These are phyloP conservation scores for Ctenochaetus hawaiiensis DNA, from an alignment of 2,797 vertebrate species.

Conservation along the genomic window DNA sequence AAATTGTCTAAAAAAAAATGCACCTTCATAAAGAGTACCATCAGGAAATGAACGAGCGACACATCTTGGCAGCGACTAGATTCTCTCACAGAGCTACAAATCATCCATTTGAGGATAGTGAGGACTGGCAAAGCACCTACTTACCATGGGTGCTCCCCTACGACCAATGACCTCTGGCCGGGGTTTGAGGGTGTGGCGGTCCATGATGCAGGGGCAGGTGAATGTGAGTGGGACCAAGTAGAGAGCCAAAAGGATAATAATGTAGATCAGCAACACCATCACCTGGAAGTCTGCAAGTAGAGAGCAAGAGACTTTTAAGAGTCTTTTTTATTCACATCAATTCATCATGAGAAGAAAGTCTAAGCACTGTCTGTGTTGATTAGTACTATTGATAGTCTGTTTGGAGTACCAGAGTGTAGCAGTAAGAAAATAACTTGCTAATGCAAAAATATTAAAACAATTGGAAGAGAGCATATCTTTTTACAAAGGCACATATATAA, in stretches of 20 bases:
- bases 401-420: neutral
- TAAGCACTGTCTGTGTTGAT: neutral
- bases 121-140: conserved; percentile 57
- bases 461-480: neutral
- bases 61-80: neutral
- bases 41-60: neutral
- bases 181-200: conserved; percentile 87
- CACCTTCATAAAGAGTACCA: neutral
- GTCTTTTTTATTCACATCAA: neutral
- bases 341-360: neutral
- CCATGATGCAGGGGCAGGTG: conserved; percentile 96
- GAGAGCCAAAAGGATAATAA: conserved; percentile 87
- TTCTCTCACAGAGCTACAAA: neutral
- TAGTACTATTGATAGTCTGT: neutral
- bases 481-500: too few relatives aligned
- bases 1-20: neutral
- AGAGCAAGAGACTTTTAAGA: neutral
- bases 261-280: conserved; percentile 87
- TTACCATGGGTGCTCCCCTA: conserved; percentile 94
- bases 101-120: conserved; percentile 22
- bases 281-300: conserved; percentile 88
- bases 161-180: conserved; percentile 92
- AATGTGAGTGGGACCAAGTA: conserved; percentile 92
- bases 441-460: neutral
- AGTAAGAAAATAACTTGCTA: neutral